Percentiles rank a stretch among this genome's conserved stretches.
Conservation (phyloP, 2,888 invertebrate species). For the Alsophila aescularia region DNA sequence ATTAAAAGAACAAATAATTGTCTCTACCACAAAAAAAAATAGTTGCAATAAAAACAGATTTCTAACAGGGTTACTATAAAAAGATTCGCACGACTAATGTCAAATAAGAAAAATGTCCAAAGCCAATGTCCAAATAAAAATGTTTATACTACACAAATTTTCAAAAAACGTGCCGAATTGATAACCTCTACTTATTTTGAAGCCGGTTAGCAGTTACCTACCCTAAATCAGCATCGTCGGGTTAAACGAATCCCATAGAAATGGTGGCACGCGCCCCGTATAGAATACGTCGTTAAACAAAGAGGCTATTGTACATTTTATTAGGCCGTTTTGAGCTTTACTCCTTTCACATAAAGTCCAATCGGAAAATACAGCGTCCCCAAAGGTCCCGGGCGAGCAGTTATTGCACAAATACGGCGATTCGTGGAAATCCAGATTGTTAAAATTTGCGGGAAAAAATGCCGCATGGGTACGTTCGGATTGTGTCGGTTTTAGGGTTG, state of each 20-base stretch:
- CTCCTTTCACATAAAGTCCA: slow-evolving; percentile 34
- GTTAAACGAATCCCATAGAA: slow-evolving; percentile 58
- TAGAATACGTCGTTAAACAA: slow-evolving; percentile 81
- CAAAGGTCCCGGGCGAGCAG: slow-evolving; percentile 60
- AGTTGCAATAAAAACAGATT: no score
- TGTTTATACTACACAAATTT: no score
- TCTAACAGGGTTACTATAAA: no score
- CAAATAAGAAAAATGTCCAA: no score
- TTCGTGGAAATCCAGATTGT: slow-evolving; percentile 58
- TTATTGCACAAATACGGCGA: slow-evolving; percentile 65
- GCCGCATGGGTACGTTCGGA: slow-evolving; percentile 56
- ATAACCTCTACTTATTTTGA: no score
- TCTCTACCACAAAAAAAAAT: no score
- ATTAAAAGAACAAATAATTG: no score
- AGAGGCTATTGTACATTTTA: slow-evolving; percentile 61
- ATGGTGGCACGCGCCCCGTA: slow-evolving; percentile 66
- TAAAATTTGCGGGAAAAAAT: slow-evolving; percentile 79
- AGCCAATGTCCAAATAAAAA: no score
- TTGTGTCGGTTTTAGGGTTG: slow-evolving; percentile 69
- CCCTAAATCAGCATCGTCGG: slow-evolving; percentile 4
- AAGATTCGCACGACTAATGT: no score
- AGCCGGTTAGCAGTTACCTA: background rate
- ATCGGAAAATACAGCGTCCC: slow-evolving; percentile 48
- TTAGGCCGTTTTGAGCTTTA: background rate
- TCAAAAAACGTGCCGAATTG: no score